Percentiles rank a stretch among this genome's conserved stretches.
These are phyloP conservation scores for Drosophila conformis DNA, from an alignment of 2,888 invertebrate genomes.

Conservation along the genomic window DNA sequence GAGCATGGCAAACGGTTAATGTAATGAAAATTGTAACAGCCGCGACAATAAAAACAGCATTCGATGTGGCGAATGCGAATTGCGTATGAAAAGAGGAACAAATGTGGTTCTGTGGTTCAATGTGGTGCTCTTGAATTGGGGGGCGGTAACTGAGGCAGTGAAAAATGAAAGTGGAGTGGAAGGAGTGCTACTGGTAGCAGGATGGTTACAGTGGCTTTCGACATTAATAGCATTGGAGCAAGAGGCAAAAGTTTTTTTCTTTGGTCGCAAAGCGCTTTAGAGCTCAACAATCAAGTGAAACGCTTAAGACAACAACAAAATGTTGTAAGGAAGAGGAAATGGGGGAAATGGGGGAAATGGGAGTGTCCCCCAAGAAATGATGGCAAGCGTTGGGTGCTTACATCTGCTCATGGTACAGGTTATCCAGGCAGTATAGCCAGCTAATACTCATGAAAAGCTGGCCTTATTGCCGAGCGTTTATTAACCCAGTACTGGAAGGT, in stretches of 20 bases:
- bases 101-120: not conserved
- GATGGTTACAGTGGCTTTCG: not conserved
- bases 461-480: not conserved
- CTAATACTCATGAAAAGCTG: not conserved
- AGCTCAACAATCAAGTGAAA: constrained; percentile 51
- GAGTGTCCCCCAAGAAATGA: constrained; percentile 8
- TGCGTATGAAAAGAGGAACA: constrained; percentile 23
- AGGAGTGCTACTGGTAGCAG: not conserved
- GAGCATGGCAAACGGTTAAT: constrained; percentile 67
- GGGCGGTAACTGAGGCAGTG: not conserved
- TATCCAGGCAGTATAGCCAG: not conserved
- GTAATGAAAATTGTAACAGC: constrained; percentile 74
- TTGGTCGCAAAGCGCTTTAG: constrained; percentile 48
- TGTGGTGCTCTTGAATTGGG: not conserved
- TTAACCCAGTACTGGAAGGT: constrained; percentile 1
- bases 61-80: constrained; percentile 54
- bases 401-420: constrained; percentile 15
- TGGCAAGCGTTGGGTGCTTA: not conserved
- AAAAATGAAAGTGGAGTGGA: not conserved
- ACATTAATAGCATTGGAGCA: constrained; percentile 37
- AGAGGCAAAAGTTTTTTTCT: constrained; percentile 52
- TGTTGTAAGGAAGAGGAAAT: not conserved
- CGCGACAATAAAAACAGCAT: constrained; percentile 70
- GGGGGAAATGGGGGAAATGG: not conserved
- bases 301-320: constrained; percentile 24